Evolutionary conservation across 1,140 invertebrate genomes (phyloP).

Genomic region (Doryteuthis pealeii): DNA sequence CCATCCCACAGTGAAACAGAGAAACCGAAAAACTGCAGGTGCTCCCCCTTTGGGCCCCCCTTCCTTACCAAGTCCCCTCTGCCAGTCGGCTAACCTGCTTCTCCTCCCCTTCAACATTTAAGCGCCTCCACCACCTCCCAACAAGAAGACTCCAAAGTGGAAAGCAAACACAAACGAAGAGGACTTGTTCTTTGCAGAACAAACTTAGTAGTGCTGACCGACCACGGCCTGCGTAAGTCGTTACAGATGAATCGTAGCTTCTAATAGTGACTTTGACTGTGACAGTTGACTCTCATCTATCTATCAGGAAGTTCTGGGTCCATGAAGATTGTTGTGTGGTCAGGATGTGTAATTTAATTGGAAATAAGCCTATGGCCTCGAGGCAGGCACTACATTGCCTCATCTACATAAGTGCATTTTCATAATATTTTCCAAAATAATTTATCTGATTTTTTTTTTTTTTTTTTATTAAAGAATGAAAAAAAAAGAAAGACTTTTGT

Average conservation of each 20-base stretch:
- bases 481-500: no score
- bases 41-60: neutral
- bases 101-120: neutral
- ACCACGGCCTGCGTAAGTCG: neutral
- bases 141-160: neutral
- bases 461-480: neutral
- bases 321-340: conserved; percentile 90
- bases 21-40: conserved; percentile 11
- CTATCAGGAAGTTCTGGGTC: conserved; percentile 79
- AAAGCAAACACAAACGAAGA: conserved; percentile 13
- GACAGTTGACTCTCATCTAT: conserved; percentile 47
- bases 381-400: conserved; percentile 72
- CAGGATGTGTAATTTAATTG: conserved; percentile 80
- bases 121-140: neutral
- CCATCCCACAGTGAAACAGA: conserved; percentile 17
- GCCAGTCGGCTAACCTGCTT: neutral
- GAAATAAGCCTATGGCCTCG: conserved; percentile 73
- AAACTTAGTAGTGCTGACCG: conserved; percentile 2
- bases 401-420: conserved; percentile 60
- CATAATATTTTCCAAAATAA: no score
- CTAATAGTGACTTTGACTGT: conserved; percentile 9
- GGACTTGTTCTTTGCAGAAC: conserved; percentile 10
- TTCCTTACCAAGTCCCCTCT: neutral
- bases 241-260: conserved; percentile 17
- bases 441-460: no score